Conservation (phyloP, 2,113 vertebrate species). For the Corydoras maculifer region DNA sequence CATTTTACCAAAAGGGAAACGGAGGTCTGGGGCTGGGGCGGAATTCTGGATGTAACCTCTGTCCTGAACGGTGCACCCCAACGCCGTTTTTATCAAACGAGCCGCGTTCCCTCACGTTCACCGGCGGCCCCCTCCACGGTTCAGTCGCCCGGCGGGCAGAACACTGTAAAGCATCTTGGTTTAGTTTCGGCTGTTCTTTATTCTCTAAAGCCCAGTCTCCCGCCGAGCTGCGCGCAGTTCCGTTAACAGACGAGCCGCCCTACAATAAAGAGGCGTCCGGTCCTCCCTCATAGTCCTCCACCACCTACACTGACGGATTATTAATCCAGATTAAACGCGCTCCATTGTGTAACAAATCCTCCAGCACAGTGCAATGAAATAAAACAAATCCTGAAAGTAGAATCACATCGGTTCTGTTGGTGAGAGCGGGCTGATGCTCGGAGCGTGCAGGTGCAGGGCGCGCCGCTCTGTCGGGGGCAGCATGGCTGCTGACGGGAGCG, state of each 20-base stretch:
- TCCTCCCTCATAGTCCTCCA: neutral
- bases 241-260: neutral
- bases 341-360: neutral
- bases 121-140: neutral
- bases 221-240: neutral
- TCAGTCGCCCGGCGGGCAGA: no score
- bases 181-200: no score
- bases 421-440: slow-evolving; percentile 9
- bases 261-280: neutral
- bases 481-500: slow-evolving; percentile 34
- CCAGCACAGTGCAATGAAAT: no score
- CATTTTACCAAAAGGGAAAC: neutral
- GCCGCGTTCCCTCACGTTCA: neutral
- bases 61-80: neutral
- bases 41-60: neutral
- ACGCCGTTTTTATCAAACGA: neutral
- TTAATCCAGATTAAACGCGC: neutral
- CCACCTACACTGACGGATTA: neutral
- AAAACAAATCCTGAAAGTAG: neutral
- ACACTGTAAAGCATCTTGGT: no score
- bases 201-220: no score
- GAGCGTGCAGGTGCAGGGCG: slow-evolving; percentile 27
- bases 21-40: neutral
- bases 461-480: slow-evolving; percentile 38
- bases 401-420: no score